These are phyloP conservation scores for Teleogryllus occipitalis DNA, from an alignment of 1,140 invertebrate species.

Conservation along the genomic window DNA sequence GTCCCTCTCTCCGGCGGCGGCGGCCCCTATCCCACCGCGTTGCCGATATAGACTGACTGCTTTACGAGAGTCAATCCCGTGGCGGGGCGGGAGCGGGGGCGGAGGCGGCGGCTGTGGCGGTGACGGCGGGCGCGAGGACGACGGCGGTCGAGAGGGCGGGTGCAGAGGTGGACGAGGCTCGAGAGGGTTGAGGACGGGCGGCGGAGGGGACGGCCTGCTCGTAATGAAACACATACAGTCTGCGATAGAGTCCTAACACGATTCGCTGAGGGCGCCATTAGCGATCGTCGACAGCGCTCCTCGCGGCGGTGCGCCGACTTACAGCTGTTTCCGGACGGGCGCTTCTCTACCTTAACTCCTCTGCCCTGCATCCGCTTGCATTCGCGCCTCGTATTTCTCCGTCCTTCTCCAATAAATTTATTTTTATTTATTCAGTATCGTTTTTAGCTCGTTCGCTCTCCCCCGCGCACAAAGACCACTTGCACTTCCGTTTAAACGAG, in stretches of 20 bases:
- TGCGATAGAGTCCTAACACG: background rate
- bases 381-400: background rate
- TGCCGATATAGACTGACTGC: background rate
- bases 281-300: background rate
- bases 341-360: background rate
- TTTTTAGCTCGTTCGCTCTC: background rate
- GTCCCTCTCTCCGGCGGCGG: background rate
- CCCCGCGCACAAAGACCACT: background rate
- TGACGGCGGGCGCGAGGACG: too few species aligned
- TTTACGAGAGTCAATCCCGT: background rate
- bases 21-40: background rate
- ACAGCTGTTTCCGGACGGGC: too few species aligned
- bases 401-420: background rate
- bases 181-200: background rate
- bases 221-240: background rate
- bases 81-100: too few species aligned
- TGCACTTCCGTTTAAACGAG: background rate
- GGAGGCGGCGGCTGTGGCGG: too few species aligned
- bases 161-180: too few species aligned
- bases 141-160: too few species aligned
- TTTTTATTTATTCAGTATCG: background rate
- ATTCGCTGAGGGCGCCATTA: background rate
- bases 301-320: too few species aligned
- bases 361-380: background rate
- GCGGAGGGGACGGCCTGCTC: background rate